Conservation (phyloP, 2,888 invertebrate genomes). For the Onthophagus sagittarius region DNA sequence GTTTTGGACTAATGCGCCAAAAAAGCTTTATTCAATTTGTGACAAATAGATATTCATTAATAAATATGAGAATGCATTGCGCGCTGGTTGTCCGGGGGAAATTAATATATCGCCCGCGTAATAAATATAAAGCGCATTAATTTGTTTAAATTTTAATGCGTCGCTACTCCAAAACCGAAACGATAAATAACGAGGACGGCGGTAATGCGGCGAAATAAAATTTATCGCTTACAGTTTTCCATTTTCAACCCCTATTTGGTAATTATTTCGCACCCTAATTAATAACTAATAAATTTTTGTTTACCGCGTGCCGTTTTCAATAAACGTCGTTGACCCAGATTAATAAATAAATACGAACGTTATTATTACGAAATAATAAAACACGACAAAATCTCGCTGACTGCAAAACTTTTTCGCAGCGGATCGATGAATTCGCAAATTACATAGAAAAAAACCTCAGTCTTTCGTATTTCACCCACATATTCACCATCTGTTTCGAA, state of each 20-base stretch:
- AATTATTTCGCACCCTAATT: slow-evolving; percentile 15
- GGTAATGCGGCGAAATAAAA: slow-evolving; percentile 16
- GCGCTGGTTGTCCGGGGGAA: slow-evolving; percentile 1
- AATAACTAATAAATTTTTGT: slow-evolving; percentile 11
- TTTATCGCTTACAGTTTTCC: slow-evolving; percentile 13
- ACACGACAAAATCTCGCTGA: neutral
- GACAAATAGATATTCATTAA: slow-evolving; percentile 20
- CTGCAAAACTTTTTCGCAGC: neutral
- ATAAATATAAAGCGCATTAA: slow-evolving; percentile 22
- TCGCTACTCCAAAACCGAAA: slow-evolving; percentile 9
- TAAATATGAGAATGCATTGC: slow-evolving; percentile 9
- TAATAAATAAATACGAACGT: neutral
- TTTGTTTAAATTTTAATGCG: slow-evolving; percentile 19
- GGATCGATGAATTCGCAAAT: neutral
- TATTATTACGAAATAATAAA: neutral
- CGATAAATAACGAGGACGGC: slow-evolving; percentile 17
- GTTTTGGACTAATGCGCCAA: neutral
- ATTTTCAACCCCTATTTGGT: neutral
- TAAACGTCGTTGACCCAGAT: neutral
- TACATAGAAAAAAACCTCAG: neutral
- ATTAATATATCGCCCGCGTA: slow-evolving; percentile 16
- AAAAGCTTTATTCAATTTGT: slow-evolving; percentile 21
- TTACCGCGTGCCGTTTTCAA: neutral
- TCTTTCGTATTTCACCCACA: neutral
- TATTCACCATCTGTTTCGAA: neutral